Conservation (phyloP, 2,797 vertebrate genomes). For the Falco cherrug region DNA sequence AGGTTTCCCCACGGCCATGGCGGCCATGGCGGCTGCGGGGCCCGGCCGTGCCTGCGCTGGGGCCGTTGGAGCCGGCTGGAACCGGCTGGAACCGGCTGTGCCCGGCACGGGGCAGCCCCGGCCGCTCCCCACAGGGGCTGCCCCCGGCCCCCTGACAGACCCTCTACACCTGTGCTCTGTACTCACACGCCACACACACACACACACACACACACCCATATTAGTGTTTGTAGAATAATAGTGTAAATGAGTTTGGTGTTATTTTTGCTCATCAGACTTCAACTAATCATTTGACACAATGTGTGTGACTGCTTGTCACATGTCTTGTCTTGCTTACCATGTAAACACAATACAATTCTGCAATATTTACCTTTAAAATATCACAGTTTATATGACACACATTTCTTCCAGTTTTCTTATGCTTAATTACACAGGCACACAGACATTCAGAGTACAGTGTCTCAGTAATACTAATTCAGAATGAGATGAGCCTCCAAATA, state of each 20-base stretch:
- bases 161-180: rapidly evolving
- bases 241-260: neutral
- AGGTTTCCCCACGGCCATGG: neutral
- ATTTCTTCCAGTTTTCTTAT: neutral
- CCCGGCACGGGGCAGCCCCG: too few relatives aligned
- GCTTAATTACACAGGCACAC: neutral
- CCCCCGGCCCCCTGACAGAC: neutral
- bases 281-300: neutral
- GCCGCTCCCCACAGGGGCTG: too few relatives aligned
- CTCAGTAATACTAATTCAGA: neutral
- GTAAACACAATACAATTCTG: neutral
- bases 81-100: too few relatives aligned
- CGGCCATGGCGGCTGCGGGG: rapidly evolving
- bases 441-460: too few relatives aligned
- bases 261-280: neutral
- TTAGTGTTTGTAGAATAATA: neutral
- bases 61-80: too few relatives aligned
- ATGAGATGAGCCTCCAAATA: neutral
- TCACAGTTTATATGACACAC: neutral
- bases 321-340: neutral
- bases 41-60: neutral
- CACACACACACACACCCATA: too few relatives aligned
- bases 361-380: neutral
- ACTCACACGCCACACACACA: too few relatives aligned
- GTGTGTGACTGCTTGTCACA: too few relatives aligned